Conservation (phyloP, 2,888 invertebrate genomes). For the Campaea margaritaria region DNA sequence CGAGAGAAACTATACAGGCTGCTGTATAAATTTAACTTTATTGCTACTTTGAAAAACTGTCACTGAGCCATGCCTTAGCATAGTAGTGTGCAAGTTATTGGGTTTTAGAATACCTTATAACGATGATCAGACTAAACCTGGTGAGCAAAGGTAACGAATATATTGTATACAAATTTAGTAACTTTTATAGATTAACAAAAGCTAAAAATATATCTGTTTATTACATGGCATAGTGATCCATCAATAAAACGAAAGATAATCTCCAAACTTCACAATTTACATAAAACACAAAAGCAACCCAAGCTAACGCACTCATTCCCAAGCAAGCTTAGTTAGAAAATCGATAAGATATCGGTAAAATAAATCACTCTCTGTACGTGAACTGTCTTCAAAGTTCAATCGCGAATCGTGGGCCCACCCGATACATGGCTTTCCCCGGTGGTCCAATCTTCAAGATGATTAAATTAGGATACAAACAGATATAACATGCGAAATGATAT, state of each 20-base stretch:
- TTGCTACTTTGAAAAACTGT: no score
- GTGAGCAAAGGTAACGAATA: no score
- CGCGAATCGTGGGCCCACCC: conserved; percentile 71
- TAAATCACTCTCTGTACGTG: conserved; percentile 58
- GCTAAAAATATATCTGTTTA: no score
- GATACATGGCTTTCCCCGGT: conserved; percentile 73
- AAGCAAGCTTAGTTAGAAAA: conserved; percentile 22
- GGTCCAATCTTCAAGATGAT: conserved; percentile 84
- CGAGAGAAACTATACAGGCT: conserved; percentile 54
- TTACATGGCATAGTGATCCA: no score
- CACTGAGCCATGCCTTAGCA: no score
- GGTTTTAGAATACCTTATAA: no score
- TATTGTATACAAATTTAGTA: neutral
- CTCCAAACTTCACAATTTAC: neutral
- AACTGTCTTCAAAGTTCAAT: conserved; percentile 72
- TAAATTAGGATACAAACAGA: conserved; percentile 82
- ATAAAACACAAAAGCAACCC: conserved; percentile 10
- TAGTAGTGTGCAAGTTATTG: no score
- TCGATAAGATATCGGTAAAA: conserved; percentile 51
- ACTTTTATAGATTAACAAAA: neutral
- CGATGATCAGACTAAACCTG: no score
- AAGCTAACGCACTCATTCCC: neutral
- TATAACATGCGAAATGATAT: conserved; percentile 83
- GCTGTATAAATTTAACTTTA: conserved; percentile 18
- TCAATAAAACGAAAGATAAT: no score